These are phyloP conservation scores for Anthonomus grandis DNA, from an alignment of 1,140 invertebrate species.

Conservation along the genomic window DNA sequence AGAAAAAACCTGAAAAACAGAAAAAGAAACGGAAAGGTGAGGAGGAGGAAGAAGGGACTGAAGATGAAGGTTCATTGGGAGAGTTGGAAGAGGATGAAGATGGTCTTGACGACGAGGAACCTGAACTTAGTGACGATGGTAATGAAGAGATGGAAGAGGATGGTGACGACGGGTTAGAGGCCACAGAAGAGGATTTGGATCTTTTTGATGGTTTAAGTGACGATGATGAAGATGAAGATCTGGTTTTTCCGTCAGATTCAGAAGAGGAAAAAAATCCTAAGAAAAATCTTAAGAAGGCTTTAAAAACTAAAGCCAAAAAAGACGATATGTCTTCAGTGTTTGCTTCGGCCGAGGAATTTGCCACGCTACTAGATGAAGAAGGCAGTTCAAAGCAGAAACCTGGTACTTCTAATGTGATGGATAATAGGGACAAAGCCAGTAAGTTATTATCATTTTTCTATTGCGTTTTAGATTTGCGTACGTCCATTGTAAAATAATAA, in stretches of 20 bases:
- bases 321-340: constrained; percentile 40
- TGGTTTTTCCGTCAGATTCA: constrained; percentile 32
- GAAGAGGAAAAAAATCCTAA: constrained; percentile 28
- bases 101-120: constrained; percentile 49
- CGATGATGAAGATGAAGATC: constrained; percentile 38
- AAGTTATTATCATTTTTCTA: no score
- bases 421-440: constrained; percentile 47
- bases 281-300: constrained; percentile 23
- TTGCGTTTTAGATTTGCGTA: no score
- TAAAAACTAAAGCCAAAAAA: constrained; percentile 24
- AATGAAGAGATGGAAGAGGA: constrained; percentile 22
- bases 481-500: no score
- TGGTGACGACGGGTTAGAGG: constrained; percentile 48
- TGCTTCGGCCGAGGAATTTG: constrained; percentile 49
- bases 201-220: constrained; percentile 35
- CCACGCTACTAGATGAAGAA: constrained; percentile 45
- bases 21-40: constrained; percentile 30
- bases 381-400: constrained; percentile 39
- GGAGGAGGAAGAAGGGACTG: constrained; percentile 18
- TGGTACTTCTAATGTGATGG: constrained; percentile 41
- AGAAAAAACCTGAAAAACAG: constrained; percentile 44
- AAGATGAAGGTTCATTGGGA: constrained; percentile 50
- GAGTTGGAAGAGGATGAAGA: constrained; percentile 44
- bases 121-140: background rate
- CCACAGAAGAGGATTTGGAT: constrained; percentile 50